Evolutionary conservation across 2,888 invertebrate genomes (phyloP).

Genomic region (Apamea epomidion): DNA sequence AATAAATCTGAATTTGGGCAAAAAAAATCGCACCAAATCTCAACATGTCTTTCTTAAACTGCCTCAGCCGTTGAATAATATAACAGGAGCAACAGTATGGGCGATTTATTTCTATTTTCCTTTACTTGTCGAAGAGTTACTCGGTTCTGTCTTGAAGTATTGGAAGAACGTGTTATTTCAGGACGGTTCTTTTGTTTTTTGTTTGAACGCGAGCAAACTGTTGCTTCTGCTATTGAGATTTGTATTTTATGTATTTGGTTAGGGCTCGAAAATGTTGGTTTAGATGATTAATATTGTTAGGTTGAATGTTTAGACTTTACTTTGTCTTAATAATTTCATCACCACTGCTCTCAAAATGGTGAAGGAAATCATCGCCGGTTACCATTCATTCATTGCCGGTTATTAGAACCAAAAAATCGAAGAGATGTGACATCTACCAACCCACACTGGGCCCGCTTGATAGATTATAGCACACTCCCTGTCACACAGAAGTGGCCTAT

Average conservation of each 20-base stretch:
- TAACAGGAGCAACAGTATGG: conserved; percentile 61
- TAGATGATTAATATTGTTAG: not conserved
- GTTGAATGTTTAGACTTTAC: not conserved
- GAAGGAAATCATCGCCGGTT: too few species aligned
- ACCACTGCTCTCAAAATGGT: too few species aligned
- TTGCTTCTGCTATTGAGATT: conserved; percentile 45
- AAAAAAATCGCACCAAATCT: conserved; percentile 56
- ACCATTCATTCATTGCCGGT: too few species aligned
- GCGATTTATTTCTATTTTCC: conserved; percentile 74
- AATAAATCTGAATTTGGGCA: conserved; percentile 52
- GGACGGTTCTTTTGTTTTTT: conserved; percentile 40
- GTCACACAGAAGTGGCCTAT: too few species aligned
- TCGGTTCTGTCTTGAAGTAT: conserved; percentile 55
- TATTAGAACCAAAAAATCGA: too few species aligned
- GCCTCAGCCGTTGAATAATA: conserved; percentile 69
- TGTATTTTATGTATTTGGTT: conserved; percentile 4
- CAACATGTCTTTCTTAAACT: conserved; percentile 59
- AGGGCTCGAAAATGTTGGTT: not conserved
- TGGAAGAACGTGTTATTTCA: conserved; percentile 63
- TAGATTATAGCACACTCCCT: too few species aligned
- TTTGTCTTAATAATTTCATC: too few species aligned
- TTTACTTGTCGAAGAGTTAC: conserved; percentile 60
- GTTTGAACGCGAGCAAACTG: conserved; percentile 49
- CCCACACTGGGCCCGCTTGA: too few species aligned
- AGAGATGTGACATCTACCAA: too few species aligned